phyloP scores from a whole-genome alignment of 2,113 vertebrate species.

The Lepisosteus osseus region DNA sequence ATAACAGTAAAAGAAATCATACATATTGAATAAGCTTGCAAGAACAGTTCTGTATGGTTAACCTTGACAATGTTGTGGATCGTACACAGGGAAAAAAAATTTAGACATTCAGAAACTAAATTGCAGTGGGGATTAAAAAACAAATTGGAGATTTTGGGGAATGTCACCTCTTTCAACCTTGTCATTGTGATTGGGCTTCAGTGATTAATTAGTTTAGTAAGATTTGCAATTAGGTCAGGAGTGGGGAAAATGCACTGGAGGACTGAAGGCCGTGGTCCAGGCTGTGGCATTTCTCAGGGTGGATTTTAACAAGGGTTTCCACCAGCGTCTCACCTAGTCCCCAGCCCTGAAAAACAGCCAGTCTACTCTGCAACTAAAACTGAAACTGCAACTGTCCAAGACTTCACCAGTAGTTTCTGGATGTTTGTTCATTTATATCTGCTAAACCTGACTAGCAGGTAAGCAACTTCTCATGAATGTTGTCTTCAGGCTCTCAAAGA shows the following conservation, averaged over 20 bases:
- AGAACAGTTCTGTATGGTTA: conserved; percentile 48
- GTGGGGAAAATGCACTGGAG: conserved; percentile 41
- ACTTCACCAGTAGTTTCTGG: background rate
- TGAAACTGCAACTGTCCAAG: background rate
- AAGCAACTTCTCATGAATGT: background rate
- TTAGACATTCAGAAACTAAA: conserved; percentile 67
- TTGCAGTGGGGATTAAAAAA: conserved; percentile 59
- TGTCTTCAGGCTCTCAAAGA: too few relatives aligned
- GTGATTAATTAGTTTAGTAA: conserved; percentile 86
- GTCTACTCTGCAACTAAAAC: background rate
- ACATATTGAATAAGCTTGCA: conserved; percentile 75
- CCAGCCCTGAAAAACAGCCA: background rate
- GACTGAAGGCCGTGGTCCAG: background rate
- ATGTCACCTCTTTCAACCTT: conserved; percentile 82
- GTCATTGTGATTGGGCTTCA: conserved; percentile 80
- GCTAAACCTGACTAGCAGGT: background rate
- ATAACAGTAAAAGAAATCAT: conserved; percentile 69
- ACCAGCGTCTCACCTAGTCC: background rate
- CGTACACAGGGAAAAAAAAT: conserved; percentile 49
- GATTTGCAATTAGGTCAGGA: conserved; percentile 76
- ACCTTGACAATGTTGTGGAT: conserved; percentile 75
- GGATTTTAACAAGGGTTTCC: background rate
- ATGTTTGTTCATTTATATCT: background rate
- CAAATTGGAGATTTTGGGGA: conserved; percentile 72
- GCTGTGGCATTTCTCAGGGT: background rate